Base-by-base conservation (phyloP, 2,113 vertebrate species). In the Actenoides lindsayi region DNA sequence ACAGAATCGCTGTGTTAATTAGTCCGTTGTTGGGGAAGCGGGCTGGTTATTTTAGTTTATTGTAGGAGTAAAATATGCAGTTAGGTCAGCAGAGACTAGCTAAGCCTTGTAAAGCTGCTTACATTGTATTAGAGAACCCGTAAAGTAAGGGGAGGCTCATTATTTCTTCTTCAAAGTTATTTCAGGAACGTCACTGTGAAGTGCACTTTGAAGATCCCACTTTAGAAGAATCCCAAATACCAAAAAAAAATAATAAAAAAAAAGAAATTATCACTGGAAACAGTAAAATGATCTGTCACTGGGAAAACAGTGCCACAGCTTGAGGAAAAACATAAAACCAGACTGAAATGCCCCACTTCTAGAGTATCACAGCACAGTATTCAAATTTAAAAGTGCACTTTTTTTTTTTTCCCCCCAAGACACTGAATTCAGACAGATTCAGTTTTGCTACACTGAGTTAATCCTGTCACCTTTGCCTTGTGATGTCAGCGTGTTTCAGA, bases 41-140 rank as follows among this genome's bases (percentile, higher is more conserved):
- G 76, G 35, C 86, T 92, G 84, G 91, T 96, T 96, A 91, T 95
- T 91, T 97, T 97, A 95, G 94, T 83, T 95, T 97, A 84, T 96
- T 89, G 94, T 92, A 93, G 92, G 95, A 95, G 95, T 92, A 67
- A 96, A 97, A 94, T 97, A 94, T 95, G 90, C 87, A 63, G 80
- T 94, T 92, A 94, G 97, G 96, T 97, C 95, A 96, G 91, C 88
- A 87, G 93, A 94, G 90, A 90, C 94, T 68, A 88, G 93, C 93
- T 96, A 96, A 98, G 96, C 97, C 94, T 86, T 89, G 74, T 75
- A 97, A 98, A 98, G 97, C 97, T 97, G 97, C 97, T 98, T 98
- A 96, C 51, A 6, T 94, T 97, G 97, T 95, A 97, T 96, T 97
- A 97, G 95, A 97, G 96, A 98, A 97, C 87, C 85, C 93, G 82